Conservation (phyloP, 2,888 invertebrate species). For the Hirtodrosophila duncani region DNA sequence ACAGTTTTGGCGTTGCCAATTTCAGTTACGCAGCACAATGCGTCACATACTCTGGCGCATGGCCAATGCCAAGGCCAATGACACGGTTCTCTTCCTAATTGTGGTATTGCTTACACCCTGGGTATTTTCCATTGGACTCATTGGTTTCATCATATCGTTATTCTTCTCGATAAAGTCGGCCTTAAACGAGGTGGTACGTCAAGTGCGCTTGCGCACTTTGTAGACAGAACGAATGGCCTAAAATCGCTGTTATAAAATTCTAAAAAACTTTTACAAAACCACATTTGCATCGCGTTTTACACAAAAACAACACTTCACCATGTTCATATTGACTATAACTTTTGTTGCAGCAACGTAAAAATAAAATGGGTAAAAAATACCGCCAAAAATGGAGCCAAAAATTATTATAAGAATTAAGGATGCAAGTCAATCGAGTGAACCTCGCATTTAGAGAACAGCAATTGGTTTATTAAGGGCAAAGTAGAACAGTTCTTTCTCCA, state of each 20-base stretch:
- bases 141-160: slow-evolving; percentile 52
- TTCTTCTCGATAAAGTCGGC: slow-evolving; percentile 10
- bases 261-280: slow-evolving; percentile 13
- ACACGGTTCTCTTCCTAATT: slow-evolving; percentile 46
- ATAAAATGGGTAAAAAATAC: not conserved
- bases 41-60: slow-evolving; percentile 67
- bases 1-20: slow-evolving; percentile 43
- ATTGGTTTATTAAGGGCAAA: too few relatives aligned
- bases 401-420: not conserved
- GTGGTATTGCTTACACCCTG: slow-evolving; percentile 50
- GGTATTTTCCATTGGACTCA: slow-evolving; percentile 51
- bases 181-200: not conserved
- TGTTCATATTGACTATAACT: slow-evolving; percentile 6
- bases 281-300: slow-evolving; percentile 12
- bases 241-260: not conserved
- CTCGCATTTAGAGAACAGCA: too few relatives aligned
- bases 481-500: too few relatives aligned
- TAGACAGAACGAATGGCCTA: not conserved
- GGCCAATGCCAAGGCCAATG: slow-evolving; percentile 61
- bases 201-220: slow-evolving; percentile 21
- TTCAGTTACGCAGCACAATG: slow-evolving; percentile 42
- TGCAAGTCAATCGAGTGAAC: not conserved
- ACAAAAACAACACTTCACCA: not conserved
- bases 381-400: not conserved
- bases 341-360: slow-evolving; percentile 39